Base-by-base conservation (phyloP, 2,888 invertebrate species). In the Exephanes ischioxanthus region DNA sequence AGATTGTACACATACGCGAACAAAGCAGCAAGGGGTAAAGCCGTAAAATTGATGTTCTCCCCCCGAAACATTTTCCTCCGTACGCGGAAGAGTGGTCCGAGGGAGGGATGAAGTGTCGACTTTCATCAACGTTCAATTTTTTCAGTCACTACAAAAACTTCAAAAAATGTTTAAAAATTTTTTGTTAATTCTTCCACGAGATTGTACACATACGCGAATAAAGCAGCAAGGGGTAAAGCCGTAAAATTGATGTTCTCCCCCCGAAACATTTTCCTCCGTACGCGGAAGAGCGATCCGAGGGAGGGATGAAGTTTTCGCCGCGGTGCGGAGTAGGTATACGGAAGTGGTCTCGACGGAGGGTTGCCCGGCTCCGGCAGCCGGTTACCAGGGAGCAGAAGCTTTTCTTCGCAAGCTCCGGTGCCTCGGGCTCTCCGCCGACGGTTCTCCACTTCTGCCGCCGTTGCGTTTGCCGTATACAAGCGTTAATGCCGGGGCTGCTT, bases 321-420 rank as follows among this genome's bases (percentile, higher is more conserved):
- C 9, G 67, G 76, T 26, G 67, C 41, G 9, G 22, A 67, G 51
- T 66, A 37, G 30, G 68, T 66, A 63, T 45, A 76, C 63, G 82
- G 76, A 77, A 82, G 76, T 73, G 76, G 72, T 85, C 82, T 85
- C 82, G 63, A 51, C 61, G 82, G 76, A 80, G 58, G 45, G 37
- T 75, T 76, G n/a, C 37, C 73, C 37, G 30, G 55, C 77, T 37
- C 72, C 53, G 19, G 41, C 63, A 45, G 26, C n/a, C 66, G 71
- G 58, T 51, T 79, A 71, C 51, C 68, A 51, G 33, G 19, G 71
- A 16, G n/a, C 68, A 61, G 70, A 66, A 72, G 76, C 63, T 85
- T 85, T 77, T 80, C 81, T 85, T 85, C 48, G 63, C 66, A 77
- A 85, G 77, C 80, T 79, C 71, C 53, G 66, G 22, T 45, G 66